Conservation (phyloP, 2,888 invertebrate species). For the Tanypteryx hageni region DNA sequence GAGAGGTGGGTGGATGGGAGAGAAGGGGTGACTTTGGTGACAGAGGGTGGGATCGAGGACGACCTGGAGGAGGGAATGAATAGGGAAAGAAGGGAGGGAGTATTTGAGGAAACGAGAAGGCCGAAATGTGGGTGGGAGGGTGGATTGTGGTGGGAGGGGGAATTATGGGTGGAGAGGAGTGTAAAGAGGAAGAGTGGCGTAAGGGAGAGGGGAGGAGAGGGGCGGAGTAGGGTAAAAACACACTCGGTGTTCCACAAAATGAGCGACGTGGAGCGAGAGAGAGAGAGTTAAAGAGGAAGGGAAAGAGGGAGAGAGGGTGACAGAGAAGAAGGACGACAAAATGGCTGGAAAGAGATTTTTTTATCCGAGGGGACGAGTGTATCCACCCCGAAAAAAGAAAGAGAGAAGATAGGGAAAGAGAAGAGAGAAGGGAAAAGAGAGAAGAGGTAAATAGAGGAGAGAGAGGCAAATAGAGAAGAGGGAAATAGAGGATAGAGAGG, state of each 20-base stretch:
- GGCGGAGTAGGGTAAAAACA: background rate
- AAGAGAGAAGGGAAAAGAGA: background rate
- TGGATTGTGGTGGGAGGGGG: background rate
- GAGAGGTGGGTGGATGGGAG: background rate
- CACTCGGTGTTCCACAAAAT: background rate
- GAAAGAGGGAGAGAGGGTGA: background rate
- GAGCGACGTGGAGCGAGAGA: background rate
- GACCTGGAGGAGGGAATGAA: background rate
- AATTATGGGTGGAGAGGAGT: background rate
- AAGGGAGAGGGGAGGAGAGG: background rate
- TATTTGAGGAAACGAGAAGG: background rate
- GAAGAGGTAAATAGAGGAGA: background rate
- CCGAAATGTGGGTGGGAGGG: background rate
- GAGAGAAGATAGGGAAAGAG: background rate
- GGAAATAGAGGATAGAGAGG: background rate
- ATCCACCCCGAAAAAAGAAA: background rate
- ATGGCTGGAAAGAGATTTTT: background rate
- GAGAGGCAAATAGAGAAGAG: background rate
- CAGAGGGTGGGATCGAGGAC: background rate
- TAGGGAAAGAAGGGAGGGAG: background rate
- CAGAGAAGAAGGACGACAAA: background rate
- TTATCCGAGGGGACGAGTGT: constrained; percentile 9
- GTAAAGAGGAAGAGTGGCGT: background rate
- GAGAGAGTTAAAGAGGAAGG: background rate
- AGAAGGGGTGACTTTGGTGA: background rate